Conservation (phyloP, 2,113 vertebrate species). For the Syrrhaptes paradoxus region DNA sequence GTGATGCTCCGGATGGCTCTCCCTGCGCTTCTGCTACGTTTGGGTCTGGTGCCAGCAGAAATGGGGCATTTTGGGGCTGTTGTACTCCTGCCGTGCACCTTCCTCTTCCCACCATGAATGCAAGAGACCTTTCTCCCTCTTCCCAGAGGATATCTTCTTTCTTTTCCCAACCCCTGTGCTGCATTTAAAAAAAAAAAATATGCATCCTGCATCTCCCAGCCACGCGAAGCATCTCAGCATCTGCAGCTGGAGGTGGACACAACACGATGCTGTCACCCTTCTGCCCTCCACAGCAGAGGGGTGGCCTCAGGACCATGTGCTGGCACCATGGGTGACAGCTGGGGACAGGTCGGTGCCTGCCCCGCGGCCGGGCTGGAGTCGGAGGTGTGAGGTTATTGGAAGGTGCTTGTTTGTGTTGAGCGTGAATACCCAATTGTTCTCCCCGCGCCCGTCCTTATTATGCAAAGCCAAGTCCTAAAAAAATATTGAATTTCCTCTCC, state of each 20-base stretch:
- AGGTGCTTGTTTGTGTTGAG: constrained; percentile 15
- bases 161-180: background rate
- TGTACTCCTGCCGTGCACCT: background rate
- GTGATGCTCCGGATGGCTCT: rapidly evolving
- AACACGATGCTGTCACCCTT: background rate
- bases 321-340: rapidly evolving
- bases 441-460: background rate
- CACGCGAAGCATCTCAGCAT: background rate
- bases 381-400: background rate
- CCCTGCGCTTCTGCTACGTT: background rate
- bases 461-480: constrained; percentile 67
- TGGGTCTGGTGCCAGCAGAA: background rate
- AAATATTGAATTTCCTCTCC: constrained; percentile 69
- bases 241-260: background rate
- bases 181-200: background rate
- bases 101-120: background rate
- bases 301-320: background rate
- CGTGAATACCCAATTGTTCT: constrained; percentile 60
- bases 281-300: background rate
- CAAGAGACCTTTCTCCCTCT: background rate
- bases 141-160: background rate
- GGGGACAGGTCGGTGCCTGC: background rate
- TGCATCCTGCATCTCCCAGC: background rate
- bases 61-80: background rate
- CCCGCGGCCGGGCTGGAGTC: background rate